Evolutionary conservation across 2,113 vertebrate species (phyloP).

Genomic region (Rhodinocichla rosea): DNA sequence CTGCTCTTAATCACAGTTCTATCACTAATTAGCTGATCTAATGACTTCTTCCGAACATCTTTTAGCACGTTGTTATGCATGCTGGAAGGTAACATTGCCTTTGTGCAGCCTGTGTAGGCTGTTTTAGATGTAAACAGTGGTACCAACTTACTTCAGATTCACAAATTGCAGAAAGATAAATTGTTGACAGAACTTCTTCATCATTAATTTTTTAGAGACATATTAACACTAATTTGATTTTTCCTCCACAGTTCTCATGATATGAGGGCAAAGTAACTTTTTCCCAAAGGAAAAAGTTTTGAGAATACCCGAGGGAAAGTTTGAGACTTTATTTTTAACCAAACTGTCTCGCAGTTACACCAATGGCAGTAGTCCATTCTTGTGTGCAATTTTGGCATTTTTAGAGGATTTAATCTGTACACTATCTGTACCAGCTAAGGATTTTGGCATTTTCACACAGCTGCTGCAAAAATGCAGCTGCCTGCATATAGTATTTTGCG

Average conservation of each 20-base stretch:
- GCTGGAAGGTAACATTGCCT: neutral
- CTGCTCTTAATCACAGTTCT: neutral
- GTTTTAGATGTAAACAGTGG: neutral
- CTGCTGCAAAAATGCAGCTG: neutral
- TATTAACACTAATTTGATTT: neutral
- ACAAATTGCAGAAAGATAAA: neutral
- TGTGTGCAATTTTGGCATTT: neutral
- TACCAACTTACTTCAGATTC: neutral
- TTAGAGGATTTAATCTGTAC: neutral
- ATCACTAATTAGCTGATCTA: neutral
- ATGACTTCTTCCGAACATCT: neutral
- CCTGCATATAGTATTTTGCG: neutral
- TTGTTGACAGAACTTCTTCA: neutral
- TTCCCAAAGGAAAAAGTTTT: neutral
- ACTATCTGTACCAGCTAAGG: neutral
- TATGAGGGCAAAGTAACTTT: neutral
- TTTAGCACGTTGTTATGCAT: neutral
- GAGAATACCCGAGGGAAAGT: neutral
- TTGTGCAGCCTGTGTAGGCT: neutral
- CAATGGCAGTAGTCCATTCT: neutral
- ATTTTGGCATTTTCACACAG: neutral
- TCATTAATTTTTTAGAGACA: neutral
- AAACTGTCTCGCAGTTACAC: neutral
- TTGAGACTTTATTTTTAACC: neutral
- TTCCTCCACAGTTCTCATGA: neutral